Evolutionary conservation across 2,888 invertebrate species (phyloP).

Genomic region (Halictus quadricinctus): DNA sequence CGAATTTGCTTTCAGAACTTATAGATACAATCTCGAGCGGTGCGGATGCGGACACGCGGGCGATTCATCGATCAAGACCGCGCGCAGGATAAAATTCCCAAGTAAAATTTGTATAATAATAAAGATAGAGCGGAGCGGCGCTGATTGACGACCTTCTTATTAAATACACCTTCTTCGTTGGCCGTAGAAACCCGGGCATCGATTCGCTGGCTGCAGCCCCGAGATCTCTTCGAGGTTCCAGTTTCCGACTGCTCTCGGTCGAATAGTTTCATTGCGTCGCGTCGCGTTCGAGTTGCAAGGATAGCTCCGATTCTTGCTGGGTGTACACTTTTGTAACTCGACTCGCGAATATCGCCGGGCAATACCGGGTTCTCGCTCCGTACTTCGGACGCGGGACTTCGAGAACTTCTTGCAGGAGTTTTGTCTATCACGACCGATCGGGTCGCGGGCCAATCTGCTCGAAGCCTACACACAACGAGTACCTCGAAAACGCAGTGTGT

Average conservation of each 20-base stretch:
- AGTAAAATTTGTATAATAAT: slow-evolving; percentile 33
- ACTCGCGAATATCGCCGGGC: slow-evolving; percentile 41
- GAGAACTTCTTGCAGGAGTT: slow-evolving; percentile 48
- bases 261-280: slow-evolving; percentile 48
- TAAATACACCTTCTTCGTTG: not conserved
- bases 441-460: slow-evolving; percentile 38
- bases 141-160: not conserved
- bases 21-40: not conserved
- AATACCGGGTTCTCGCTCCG: slow-evolving; percentile 17
- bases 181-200: not conserved
- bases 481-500: not conserved
- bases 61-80: not conserved
- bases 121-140: slow-evolving; percentile 14
- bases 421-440: slow-evolving; percentile 29
- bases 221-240: not conserved
- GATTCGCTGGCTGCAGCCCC: not conserved
- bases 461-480: slow-evolving; percentile 23
- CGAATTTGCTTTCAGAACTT: not conserved
- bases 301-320: slow-evolving; percentile 55
- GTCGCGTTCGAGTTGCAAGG: slow-evolving; percentile 10
- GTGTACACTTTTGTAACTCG: slow-evolving; percentile 61
- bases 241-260: slow-evolving; percentile 34
- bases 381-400: slow-evolving; percentile 10
- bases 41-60: not conserved
- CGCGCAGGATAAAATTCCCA: not conserved